A percentile compares a stretch with the other conserved stretches of the same genome.
Conservation (phyloP, 2,888 invertebrate genomes). For the Acanthosepion lycidas region DNA sequence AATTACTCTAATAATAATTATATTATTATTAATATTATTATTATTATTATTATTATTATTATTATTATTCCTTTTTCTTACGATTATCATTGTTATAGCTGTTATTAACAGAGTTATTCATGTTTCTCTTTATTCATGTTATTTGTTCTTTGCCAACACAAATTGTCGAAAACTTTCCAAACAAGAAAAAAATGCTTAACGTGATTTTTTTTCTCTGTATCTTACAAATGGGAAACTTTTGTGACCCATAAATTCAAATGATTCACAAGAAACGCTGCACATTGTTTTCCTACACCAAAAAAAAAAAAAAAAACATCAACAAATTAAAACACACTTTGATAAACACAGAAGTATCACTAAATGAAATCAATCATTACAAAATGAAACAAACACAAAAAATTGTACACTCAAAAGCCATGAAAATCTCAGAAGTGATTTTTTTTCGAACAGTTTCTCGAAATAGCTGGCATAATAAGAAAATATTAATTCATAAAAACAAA, state of each 20-base stretch:
- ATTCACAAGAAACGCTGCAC: not conserved
- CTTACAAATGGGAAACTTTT: not conserved
- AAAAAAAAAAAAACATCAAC: not conserved
- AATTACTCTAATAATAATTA: conserved; percentile 24
- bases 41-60: not conserved
- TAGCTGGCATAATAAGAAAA: not conserved
- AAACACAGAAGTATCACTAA: not conserved
- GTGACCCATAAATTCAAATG: not conserved
- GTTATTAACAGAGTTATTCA: not conserved
- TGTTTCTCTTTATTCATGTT: not conserved
- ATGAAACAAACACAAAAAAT: not conserved
- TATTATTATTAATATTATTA: conserved; percentile 2
- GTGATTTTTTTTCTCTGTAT: not conserved
- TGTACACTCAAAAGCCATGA: no score
- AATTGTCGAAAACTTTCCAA: not conserved
- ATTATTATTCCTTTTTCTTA: not conserved
- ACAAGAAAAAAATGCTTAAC: not conserved
- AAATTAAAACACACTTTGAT: not conserved
- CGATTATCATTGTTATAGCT: conserved; percentile 15
- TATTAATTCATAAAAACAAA: not conserved
- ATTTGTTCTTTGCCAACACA: conserved; percentile 45
- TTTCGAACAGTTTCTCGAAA: not conserved
- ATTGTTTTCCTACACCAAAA: not conserved
- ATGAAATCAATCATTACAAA: not conserved
- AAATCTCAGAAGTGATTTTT: not conserved